Percentiles rank a stretch among this genome's conserved stretches.
Conservation (phyloP, 2,113 vertebrate species). For the Ochotona princeps region DNA sequence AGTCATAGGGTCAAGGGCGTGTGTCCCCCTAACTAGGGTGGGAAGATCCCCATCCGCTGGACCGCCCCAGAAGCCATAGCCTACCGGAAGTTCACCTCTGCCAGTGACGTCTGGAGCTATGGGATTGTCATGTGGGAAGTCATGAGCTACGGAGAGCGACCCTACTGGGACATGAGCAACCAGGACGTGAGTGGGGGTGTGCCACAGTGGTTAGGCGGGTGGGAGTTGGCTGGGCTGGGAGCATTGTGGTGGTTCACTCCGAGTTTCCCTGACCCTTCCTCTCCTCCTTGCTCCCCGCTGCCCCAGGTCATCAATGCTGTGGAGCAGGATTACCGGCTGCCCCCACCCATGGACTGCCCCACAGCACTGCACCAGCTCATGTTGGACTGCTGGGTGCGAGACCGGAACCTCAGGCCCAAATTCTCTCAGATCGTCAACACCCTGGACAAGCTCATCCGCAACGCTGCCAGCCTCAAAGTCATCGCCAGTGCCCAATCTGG, state of each 20-base stretch:
- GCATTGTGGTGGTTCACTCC: not conserved
- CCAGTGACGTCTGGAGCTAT: conserved; percentile 98
- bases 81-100: conserved; percentile 98
- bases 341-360: conserved; percentile 99
- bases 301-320: conserved; percentile 97
- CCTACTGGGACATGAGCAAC: conserved; percentile 99
- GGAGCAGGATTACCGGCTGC: conserved; percentile 98
- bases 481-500: conserved; percentile 96
- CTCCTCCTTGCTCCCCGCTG: not conserved
- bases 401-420: conserved; percentile 97
- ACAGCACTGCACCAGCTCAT: conserved; percentile 98
- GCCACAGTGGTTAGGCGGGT: fast-evolving
- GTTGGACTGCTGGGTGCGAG: conserved; percentile 99
- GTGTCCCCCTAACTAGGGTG: conserved; percentile 86
- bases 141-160: conserved; percentile 98
- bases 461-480: conserved; percentile 98
- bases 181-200: conserved; percentile 92
- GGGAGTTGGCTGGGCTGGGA: not conserved
- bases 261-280: not conserved
- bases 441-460: conserved; percentile 98
- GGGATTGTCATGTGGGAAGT: conserved; percentile 99
- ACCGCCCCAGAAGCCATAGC: conserved; percentile 98
- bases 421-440: conserved; percentile 99
- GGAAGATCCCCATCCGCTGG: conserved; percentile 99
- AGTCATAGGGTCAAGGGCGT: conserved; percentile 65